A percentile compares a stretch with the other conserved stretches of the same genome.
Evolutionary conservation across 2,888 invertebrate genomes (phyloP).

Genomic region (Ditylenchus weischeri): DNA sequence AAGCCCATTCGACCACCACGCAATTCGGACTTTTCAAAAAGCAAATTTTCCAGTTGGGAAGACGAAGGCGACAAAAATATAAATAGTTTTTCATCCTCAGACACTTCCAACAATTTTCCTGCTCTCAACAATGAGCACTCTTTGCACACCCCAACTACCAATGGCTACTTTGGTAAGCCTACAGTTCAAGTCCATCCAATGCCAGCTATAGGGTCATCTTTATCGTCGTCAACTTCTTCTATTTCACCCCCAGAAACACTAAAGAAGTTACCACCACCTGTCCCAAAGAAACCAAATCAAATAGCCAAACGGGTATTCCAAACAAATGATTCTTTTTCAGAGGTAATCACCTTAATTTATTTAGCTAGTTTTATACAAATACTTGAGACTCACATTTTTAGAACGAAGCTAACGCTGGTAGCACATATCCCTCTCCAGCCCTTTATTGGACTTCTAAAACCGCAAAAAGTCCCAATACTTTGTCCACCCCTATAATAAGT

Average conservation of each 20-base stretch:
- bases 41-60: background rate
- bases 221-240: background rate
- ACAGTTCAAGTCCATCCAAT: constrained; percentile 19
- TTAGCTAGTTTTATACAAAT: no score
- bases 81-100: background rate
- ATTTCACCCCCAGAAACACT: constrained; percentile 14
- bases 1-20: constrained; percentile 6
- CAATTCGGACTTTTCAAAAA: background rate
- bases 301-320: background rate
- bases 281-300: constrained; percentile 18
- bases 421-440: background rate
- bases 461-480: background rate
- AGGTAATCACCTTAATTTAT: no score
- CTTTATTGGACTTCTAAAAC: background rate
- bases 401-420: background rate
- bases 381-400: background rate
- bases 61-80: background rate
- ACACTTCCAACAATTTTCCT: background rate
- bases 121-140: background rate
- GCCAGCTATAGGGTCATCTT: constrained; percentile 10
- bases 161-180: constrained; percentile 14
- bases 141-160: background rate
- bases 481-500: no score
- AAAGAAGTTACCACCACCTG: constrained; percentile 19
- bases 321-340: no score